Percentiles rank a stretch among this genome's conserved stretches.
These are phyloP conservation scores for Pseudococcus jackbeardsleyi DNA, from an alignment of 2,888 invertebrate species.

Conservation along the genomic window DNA sequence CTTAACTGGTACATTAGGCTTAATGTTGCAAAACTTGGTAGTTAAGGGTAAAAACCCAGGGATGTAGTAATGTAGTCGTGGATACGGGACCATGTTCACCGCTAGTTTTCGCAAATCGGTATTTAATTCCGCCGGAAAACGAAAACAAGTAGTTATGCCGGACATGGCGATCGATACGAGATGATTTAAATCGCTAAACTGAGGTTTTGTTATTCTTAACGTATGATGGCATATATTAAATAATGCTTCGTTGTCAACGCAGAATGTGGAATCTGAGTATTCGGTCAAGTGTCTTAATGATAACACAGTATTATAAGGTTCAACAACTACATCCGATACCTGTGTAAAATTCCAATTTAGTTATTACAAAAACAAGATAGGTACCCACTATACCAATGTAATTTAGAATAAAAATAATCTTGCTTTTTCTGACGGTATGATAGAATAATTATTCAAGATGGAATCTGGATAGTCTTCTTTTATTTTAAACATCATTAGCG, in stretches of 20 bases:
- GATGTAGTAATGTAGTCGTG: constrained; percentile 75
- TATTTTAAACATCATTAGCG: constrained; percentile 56
- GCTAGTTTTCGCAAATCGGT: constrained; percentile 75
- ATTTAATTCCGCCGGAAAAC: constrained; percentile 77
- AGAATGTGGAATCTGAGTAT: constrained; percentile 77
- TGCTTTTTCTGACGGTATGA: constrained; percentile 56
- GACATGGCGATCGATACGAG: constrained; percentile 74
- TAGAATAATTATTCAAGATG: constrained; percentile 59
- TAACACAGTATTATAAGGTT: constrained; percentile 91
- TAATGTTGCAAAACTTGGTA: constrained; percentile 72
- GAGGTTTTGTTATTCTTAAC: constrained; percentile 76
- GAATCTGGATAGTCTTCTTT: constrained; percentile 57
- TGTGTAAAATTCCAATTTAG: constrained; percentile 70
- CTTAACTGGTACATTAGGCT: constrained; percentile 72
- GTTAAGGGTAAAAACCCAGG: constrained; percentile 75
- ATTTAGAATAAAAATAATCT: background rate
- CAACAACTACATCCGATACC: constrained; percentile 92
- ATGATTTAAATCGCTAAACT: constrained; percentile 79
- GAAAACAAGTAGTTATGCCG: constrained; percentile 74
- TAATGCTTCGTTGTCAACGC: constrained; percentile 77
- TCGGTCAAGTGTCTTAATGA: constrained; percentile 83
- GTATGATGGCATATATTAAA: constrained; percentile 78
- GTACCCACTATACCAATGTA: background rate
- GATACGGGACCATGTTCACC: constrained; percentile 78
- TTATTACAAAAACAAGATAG: background rate